Evolutionary conservation across 92 coral and sea anemone genomes (phyloP).

Genomic region (Actinernus sp.): DNA sequence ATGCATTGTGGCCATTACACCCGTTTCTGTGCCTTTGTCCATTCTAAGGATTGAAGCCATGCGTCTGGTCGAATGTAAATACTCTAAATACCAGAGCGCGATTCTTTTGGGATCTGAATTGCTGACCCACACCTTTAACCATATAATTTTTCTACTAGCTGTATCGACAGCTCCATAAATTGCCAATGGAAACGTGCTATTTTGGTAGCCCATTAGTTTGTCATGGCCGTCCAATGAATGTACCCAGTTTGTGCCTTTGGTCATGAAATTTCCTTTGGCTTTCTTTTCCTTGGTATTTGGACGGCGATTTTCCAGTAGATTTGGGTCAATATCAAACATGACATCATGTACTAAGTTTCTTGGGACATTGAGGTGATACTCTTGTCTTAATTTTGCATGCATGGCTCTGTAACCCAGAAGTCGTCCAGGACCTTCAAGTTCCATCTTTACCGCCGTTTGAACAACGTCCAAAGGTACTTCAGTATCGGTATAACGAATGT

Average conservation of each 20-base stretch:
- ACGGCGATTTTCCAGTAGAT: no score
- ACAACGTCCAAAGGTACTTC: constrained; percentile 3
- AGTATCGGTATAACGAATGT: neutral
- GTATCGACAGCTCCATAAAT: constrained; percentile 6
- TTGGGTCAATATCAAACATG: no score
- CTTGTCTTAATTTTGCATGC: constrained; percentile 10
- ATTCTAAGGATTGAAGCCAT: constrained; percentile 18
- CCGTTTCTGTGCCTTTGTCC: constrained; percentile 14
- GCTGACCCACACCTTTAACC: constrained; percentile 8
- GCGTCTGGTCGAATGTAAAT: constrained; percentile 3
- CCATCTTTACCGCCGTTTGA: constrained; percentile 11
- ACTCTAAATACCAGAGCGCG: constrained; percentile 22
- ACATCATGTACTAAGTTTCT: constrained; percentile 7
- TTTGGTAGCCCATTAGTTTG: no score
- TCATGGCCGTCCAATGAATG: no score
- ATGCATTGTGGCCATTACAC: constrained; percentile 21
- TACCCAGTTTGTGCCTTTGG: constrained; percentile 20
- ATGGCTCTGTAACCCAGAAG: constrained; percentile 9
- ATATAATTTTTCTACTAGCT: constrained; percentile 18
- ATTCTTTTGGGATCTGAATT: constrained; percentile 14
- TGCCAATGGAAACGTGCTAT: constrained; percentile 9
- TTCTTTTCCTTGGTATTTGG: neutral
- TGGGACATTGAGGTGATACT: constrained; percentile 14
- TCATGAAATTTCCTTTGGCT: constrained; percentile 6
- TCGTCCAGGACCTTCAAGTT: constrained; percentile 10